Conservation (phyloP, 2,888 invertebrate species). For the Exocentrus adspersus region DNA sequence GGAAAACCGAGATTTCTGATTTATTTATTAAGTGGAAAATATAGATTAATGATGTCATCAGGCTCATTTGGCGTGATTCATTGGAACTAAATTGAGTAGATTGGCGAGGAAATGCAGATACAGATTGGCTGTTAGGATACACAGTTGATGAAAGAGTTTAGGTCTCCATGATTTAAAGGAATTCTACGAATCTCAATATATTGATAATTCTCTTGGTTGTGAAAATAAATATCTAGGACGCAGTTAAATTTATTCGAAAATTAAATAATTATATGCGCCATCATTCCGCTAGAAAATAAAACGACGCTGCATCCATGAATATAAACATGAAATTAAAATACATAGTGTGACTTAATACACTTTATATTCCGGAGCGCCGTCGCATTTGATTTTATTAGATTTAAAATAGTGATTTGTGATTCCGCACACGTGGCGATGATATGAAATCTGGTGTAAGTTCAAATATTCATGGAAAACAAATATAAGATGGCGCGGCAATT, state of each 20-base stretch:
- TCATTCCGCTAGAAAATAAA: background rate
- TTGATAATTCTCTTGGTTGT: no score
- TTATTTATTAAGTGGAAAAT: background rate
- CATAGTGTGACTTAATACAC: background rate
- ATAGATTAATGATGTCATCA: no score
- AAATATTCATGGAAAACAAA: constrained; percentile 46
- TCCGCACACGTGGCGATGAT: constrained; percentile 42
- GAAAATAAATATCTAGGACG: no score
- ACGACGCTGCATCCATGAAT: background rate
- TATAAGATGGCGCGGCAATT: constrained; percentile 41
- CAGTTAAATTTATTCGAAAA: background rate
- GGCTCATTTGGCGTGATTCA: no score
- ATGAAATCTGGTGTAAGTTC: constrained; percentile 42
- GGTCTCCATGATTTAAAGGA: no score
- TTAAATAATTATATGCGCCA: background rate
- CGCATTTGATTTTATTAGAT: constrained; percentile 38
- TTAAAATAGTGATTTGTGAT: constrained; percentile 40
- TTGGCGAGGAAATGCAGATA: background rate
- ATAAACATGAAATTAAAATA: constrained; percentile 6
- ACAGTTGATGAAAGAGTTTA: no score
- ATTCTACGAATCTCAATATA: no score
- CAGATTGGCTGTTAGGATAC: no score
- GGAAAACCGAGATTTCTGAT: background rate
- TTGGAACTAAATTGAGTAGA: no score
- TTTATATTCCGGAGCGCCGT: constrained; percentile 9